Evolutionary conservation across 1,140 invertebrate genomes (phyloP).

Genomic region (Drosophila jambulina): DNA sequence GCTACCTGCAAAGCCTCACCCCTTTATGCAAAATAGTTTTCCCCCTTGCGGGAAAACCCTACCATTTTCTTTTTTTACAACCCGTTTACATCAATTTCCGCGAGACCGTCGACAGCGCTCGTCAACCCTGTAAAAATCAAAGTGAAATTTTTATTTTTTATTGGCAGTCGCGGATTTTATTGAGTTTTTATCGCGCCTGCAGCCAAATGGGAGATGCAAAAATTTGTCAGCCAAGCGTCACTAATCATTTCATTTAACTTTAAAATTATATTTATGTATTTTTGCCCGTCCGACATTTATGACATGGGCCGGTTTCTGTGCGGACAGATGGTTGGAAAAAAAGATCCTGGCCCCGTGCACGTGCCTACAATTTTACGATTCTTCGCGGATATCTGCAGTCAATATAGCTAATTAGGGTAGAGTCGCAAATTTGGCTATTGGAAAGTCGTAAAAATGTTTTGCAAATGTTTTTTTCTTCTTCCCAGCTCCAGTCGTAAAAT

Average conservation of each 20-base stretch:
- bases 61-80: constrained; percentile 11
- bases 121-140: constrained; percentile 71
- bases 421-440: constrained; percentile 79
- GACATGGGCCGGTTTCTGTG: constrained; percentile 36
- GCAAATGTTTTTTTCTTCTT: constrained; percentile 50
- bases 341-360: constrained; percentile 44
- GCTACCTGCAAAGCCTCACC: constrained; percentile 8
- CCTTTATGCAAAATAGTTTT: constrained; percentile 30
- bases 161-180: constrained; percentile 65
- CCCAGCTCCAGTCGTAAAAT: constrained; percentile 63
- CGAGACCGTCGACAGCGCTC: constrained; percentile 37
- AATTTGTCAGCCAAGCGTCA: constrained; percentile 61
- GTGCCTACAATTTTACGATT: constrained; percentile 65
- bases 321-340: constrained; percentile 59
- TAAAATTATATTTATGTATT: constrained; percentile 77
- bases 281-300: constrained; percentile 66
- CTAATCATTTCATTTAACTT: constrained; percentile 81
- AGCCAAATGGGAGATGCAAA: constrained; percentile 49
- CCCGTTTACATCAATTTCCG: constrained; percentile 30
- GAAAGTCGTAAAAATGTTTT: constrained; percentile 73
- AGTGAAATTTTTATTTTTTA: constrained; percentile 48
- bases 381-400: constrained; percentile 48
- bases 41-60: not conserved
- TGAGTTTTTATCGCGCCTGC: constrained; percentile 78
- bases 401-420: constrained; percentile 74